Base-by-base conservation (phyloP, 2,113 vertebrate genomes). In the Chionomys nivalis region DNA sequence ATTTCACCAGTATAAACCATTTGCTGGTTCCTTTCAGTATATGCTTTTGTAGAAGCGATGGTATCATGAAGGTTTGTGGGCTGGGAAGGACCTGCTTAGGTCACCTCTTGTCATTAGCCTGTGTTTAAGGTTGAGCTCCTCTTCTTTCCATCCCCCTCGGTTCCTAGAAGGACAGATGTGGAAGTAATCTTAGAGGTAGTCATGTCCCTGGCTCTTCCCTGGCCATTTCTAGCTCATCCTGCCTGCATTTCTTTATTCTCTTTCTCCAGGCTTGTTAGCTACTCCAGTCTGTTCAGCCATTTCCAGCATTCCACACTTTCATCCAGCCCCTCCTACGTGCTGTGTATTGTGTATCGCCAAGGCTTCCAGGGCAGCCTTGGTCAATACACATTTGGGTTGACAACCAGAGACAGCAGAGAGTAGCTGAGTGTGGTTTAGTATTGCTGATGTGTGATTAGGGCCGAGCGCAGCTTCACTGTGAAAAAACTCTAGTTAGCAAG, bases 1-100 rank as follows among this genome's bases (percentile, higher is more conserved):
- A 93, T 10, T 70, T 96, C 36, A 63, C 86, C 75, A 90, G 33
- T 83, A 42, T 81, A 91, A 83, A 73, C 73, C 70, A 65, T 63
- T 52, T 33, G 49, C 36, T 79, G 58, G n/a, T 92, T 76, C 81
- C 39, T 92, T 44, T 70, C 63, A 63, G 68, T 49, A 58, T 79
- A 23, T 2, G 2, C 78, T 26, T 79, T 42, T 94, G 23, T 77
- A 36, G 88, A 65, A 17, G 79, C 19, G 42, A n/a, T 87, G n/a
- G 36, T 75, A 63, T 78, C 91, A 24, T 36, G 66, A 91, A 94
- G 55, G 28, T 11, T 7, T 9, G 4, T 70, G 58, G 65, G 5
- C 24, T 3, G 4, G 44, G 33, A 36, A n/a, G 66, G 33, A 55
- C 61, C 36, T 68, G 28, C 36, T 13, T 47, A 36, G 14, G 12